These are phyloP conservation scores for Poecile atricapillus DNA, from an alignment of 2,113 vertebrate species.

Conservation along the genomic window DNA sequence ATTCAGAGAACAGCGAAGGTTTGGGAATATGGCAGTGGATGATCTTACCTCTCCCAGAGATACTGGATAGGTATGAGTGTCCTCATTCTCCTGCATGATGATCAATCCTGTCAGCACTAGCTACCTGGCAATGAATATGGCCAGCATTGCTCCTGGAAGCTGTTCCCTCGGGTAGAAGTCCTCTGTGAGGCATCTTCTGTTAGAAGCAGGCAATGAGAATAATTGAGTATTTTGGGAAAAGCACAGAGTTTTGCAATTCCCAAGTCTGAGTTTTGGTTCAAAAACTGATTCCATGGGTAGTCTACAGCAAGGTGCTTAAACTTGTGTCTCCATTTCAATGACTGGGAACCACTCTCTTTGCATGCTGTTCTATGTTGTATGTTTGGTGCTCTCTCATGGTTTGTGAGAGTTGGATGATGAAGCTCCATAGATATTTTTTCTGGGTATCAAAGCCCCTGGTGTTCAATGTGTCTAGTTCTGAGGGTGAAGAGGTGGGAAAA, in stretches of 20 bases:
- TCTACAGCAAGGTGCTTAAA: background rate
- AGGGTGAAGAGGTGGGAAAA: background rate
- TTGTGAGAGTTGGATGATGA: background rate
- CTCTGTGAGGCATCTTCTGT: accelerated
- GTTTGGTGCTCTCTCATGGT: background rate
- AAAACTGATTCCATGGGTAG: background rate
- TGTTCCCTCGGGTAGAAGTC: background rate
- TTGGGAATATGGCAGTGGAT: slow-evolving; percentile 82
- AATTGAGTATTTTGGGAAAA: background rate
- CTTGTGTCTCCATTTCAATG: background rate
- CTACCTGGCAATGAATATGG: background rate
- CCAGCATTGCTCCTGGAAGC: background rate
- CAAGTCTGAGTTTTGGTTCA: background rate
- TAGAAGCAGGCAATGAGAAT: background rate
- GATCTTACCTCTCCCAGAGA: slow-evolving; percentile 80
- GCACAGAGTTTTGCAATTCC: background rate
- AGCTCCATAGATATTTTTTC: background rate
- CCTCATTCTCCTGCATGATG: background rate
- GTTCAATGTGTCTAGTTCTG: background rate
- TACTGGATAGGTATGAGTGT: slow-evolving; percentile 85
- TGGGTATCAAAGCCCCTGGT: background rate
- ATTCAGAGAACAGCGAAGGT: slow-evolving; percentile 65
- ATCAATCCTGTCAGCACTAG: background rate
- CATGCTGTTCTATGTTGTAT: background rate
- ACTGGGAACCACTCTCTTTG: background rate